phyloP scores from a whole-genome alignment of 2,113 vertebrate species.

The Mesoclemmys tuberculata region DNA sequence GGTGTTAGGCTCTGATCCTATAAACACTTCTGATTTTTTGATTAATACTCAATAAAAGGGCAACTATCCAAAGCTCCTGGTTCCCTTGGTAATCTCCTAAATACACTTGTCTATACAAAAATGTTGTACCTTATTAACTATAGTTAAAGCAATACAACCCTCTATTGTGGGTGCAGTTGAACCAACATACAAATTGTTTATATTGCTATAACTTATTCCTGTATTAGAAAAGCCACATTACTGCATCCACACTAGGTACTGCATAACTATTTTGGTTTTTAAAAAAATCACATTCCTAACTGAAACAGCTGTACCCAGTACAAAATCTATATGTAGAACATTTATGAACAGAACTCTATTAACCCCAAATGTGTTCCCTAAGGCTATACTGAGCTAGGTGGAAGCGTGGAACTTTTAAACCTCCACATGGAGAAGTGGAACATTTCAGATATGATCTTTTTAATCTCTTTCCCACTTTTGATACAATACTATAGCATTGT shows the following conservation, averaged over 20 bases:
- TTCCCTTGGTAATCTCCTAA: background rate
- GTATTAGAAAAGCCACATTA: background rate
- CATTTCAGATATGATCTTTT: background rate
- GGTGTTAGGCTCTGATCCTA: background rate
- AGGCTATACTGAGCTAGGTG: background rate
- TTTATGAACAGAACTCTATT: background rate
- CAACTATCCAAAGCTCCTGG: background rate
- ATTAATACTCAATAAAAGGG: background rate
- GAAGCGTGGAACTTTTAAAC: background rate
- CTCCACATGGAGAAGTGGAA: background rate
- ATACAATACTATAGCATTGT: background rate
- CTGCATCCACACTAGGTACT: background rate
- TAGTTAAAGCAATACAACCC: background rate
- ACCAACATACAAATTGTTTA: background rate
- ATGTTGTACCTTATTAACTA: background rate
- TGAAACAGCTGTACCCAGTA: background rate
- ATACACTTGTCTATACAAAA: background rate
- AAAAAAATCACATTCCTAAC: background rate
- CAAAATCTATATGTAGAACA: background rate
- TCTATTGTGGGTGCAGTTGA: background rate
- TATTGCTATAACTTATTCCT: background rate
- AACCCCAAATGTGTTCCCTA: background rate
- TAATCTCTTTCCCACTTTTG: background rate
- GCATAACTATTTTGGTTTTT: background rate
- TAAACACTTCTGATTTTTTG: background rate